These are phyloP conservation scores for Deladenus siricidicola DNA, from an alignment of 2,888 invertebrate genomes.

Conservation along the genomic window DNA sequence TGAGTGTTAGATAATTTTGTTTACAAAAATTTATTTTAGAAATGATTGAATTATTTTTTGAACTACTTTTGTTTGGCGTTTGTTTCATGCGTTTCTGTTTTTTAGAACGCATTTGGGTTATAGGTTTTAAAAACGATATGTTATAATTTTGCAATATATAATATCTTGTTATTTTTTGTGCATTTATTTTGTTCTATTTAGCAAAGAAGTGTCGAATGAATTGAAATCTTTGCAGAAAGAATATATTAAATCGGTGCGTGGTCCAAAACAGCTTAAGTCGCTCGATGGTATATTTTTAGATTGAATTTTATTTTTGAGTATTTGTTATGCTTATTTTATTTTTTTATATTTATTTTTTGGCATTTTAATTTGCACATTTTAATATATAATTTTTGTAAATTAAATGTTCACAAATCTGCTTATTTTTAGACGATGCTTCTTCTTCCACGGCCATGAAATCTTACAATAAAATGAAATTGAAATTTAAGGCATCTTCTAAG, in stretches of 20 bases:
- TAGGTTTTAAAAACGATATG: no score
- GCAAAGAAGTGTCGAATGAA: conserved; percentile 22
- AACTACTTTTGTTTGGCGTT: no score
- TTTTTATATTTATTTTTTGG: no score
- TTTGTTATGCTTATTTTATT: not conserved
- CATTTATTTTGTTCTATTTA: conserved; percentile 7
- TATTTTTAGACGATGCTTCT: conserved; percentile 29
- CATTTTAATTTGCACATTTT: no score
- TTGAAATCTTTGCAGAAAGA: conserved; percentile 40
- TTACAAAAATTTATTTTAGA: no score
- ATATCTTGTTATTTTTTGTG: not conserved
- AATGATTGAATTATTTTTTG: no score
- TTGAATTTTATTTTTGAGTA: not conserved
- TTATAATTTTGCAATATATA: no score
- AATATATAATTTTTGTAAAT: not conserved
- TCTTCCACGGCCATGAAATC: conserved; percentile 41
- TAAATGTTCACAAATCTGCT: not conserved
- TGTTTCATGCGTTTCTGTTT: no score
- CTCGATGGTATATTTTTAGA: conserved; percentile 30
- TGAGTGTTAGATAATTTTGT: no score
- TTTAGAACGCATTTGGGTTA: no score
- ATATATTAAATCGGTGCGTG: conserved; percentile 45
- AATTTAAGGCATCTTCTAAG: conserved; percentile 38
- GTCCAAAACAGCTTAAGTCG: conserved; percentile 49
- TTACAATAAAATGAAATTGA: conserved; percentile 39